Base-by-base conservation (phyloP, 2,888 invertebrate genomes). In the Aphrophora alni region DNA sequence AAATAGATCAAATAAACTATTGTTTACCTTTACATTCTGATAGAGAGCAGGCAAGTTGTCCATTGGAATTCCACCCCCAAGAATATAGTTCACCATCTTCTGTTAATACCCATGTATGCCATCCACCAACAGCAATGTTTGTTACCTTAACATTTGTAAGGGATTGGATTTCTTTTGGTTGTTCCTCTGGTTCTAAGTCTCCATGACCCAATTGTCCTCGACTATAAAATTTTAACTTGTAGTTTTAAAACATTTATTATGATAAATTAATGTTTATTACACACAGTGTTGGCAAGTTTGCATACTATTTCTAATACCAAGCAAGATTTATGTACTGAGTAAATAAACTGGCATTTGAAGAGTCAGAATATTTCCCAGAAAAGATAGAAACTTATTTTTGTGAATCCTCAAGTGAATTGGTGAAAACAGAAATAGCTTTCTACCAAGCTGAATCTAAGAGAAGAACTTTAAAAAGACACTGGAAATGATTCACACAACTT, bases 21-120 rank as follows among this genome's bases (percentile, higher is more conserved):
- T 33, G 33, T 21, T 59, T 59, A 59, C 59, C 59, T 59, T 59
- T 59, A 10, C 59, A 59, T 21, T 59, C 59, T 21, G 21, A 59
- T 2, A 59, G 21, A 59, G 21, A 4, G 59, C 21, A 79, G 8
- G 97, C 97, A 21, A 98, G 88, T 88, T 98, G 97, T 0, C 97
- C 97, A 86, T 92, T 92, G 82, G 94, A 93, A 88, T 98, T 98
- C 94, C 95, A 97, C 8, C 98, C 98, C 97, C 98, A 98, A 1
- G 92, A 90, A 87, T 97, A 98, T 0, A 97, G 86, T 87, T 97
- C 97, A 17, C 96, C 97, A 87, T 91, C 91, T 85, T 92, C 90
- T 84, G 95, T 95, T 8, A 97, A 87, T 12, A 94, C 96, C 76
- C 93, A 91, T 78, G 93, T 94, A 88, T 97, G 97, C 97, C 97